Evolutionary conservation across 2,113 vertebrate genomes (phyloP), one percentile per base, ranked within the genome.

Genomic region (Calyptomena viridis): DNA sequence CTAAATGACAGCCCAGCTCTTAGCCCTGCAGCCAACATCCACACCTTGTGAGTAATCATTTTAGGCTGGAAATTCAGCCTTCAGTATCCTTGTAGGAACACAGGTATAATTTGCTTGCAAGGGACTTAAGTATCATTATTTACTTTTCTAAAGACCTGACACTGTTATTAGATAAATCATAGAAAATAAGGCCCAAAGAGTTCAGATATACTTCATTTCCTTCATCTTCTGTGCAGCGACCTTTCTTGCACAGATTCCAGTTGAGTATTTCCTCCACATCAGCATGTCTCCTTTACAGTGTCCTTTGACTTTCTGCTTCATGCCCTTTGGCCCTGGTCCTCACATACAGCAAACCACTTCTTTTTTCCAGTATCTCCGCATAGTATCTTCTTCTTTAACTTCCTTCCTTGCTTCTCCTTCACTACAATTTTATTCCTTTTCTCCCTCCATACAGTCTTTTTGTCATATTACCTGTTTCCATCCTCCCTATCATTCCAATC

Each of bases 51-150:
- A 94, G 72, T 80, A 96, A 95, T 83, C 35, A 77, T 31, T 90
- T 84, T 76, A 50, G 85, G 50, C 83, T 90, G 86, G 94, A 94
- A 96, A 93, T 74, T 90, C 88, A 90, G 30, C 75, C 52, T 90
- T 82, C 55, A 33, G 31, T 33, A 75, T 47, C 30, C 72, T 50
- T 35, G 20, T 33, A 77, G 89, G 55, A 82, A 73, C 75, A 79
- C 33, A 90, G 37, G 75, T 10, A 72, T 86, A 80, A 92, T 81
- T 90, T 77, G 30, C 39, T 86, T 92, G 42, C 55, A 86, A 89
- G 50, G 5, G 46, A 89, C 35, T 63, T 44, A n/a, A 85, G 46
- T 64, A 87, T 64, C 67, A 82, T 75, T 83, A 91, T 40, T 80
- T 60, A 86, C 39, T 69, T 39, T 55, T 46, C 84, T 9, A 3